Evolutionary conservation across 2,888 invertebrate species (phyloP).

Genomic region (Xestobium rufovillosum): DNA sequence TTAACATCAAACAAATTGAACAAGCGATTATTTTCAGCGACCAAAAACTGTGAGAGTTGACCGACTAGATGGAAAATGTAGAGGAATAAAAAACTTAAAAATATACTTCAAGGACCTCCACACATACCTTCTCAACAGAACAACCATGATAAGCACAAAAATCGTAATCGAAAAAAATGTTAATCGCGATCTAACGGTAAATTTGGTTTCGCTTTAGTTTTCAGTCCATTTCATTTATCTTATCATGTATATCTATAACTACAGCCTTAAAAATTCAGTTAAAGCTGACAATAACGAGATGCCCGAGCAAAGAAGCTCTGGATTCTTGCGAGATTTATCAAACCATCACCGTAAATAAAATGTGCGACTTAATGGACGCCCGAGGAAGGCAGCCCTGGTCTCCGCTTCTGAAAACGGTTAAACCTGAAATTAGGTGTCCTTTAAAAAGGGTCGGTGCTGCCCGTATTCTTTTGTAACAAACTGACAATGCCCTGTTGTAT

Average conservation of each 20-base stretch:
- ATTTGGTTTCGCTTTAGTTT: too few species aligned
- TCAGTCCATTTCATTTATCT: slow-evolving; percentile 1
- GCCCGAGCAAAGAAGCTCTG: slow-evolving; percentile 27
- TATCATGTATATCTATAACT: too few species aligned
- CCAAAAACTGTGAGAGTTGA: not conserved
- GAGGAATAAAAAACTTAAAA: not conserved
- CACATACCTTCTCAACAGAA: not conserved
- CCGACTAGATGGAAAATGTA: not conserved
- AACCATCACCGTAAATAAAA: slow-evolving; percentile 26
- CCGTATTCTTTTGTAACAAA: too few species aligned
- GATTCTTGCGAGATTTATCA: slow-evolving; percentile 33
- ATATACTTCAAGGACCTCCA: not conserved
- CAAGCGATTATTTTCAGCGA: not conserved
- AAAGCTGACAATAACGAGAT: slow-evolving; percentile 25
- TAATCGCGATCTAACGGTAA: not conserved
- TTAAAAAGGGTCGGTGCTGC: slow-evolving; percentile 25
- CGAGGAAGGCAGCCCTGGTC: slow-evolving; percentile 27
- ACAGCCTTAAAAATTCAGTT: too few species aligned
- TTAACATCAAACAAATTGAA: too few species aligned
- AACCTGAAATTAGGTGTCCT: slow-evolving; percentile 28
- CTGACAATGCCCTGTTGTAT: slow-evolving; percentile 9
- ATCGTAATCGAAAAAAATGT: not conserved
- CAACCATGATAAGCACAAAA: not conserved
- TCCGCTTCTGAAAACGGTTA: slow-evolving; percentile 22
- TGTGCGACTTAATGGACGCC: slow-evolving; percentile 25